phyloP scores from a whole-genome alignment of 2,113 vertebrate genomes.

The Megaptera novaeangliae region DNA sequence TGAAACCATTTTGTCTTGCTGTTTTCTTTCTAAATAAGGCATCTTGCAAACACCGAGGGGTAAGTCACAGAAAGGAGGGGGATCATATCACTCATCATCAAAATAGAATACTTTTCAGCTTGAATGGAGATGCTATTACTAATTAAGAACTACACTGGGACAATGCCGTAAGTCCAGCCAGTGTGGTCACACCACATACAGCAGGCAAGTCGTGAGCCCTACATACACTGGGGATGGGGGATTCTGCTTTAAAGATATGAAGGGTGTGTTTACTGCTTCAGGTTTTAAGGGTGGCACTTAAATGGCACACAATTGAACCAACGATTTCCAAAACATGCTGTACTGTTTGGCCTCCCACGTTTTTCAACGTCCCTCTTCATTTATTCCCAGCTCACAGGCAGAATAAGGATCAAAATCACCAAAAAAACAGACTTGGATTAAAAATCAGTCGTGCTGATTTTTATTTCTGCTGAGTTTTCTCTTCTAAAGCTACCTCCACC shows the following conservation, averaged over 20 bases:
- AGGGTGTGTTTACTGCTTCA: rapidly evolving
- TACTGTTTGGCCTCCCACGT: rapidly evolving
- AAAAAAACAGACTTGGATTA: background rate
- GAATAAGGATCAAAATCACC: background rate
- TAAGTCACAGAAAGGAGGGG: background rate
- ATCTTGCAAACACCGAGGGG: background rate
- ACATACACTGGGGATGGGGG: rapidly evolving
- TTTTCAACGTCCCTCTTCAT: no score
- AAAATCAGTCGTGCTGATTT: constrained; percentile 59
- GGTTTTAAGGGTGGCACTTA: background rate
- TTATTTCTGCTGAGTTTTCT: constrained; percentile 54
- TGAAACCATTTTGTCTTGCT: background rate
- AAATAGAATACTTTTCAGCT: background rate
- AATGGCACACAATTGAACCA: background rate
- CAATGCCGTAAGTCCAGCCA: background rate
- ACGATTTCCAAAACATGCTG: background rate
- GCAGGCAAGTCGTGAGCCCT: rapidly evolving
- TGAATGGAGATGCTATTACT: background rate
- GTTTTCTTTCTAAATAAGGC: background rate
- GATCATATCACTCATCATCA: background rate
- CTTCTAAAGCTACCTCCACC: constrained; percentile 53
- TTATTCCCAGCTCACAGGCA: background rate
- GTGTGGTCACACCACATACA: rapidly evolving
- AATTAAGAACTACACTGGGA: background rate
- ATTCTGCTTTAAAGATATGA: background rate